Percentiles rank a stretch among this genome's conserved stretches.
These are phyloP conservation scores for Acipenser ruthenus DNA, from an alignment of 2,797 vertebrate genomes.

Conservation along the genomic window DNA sequence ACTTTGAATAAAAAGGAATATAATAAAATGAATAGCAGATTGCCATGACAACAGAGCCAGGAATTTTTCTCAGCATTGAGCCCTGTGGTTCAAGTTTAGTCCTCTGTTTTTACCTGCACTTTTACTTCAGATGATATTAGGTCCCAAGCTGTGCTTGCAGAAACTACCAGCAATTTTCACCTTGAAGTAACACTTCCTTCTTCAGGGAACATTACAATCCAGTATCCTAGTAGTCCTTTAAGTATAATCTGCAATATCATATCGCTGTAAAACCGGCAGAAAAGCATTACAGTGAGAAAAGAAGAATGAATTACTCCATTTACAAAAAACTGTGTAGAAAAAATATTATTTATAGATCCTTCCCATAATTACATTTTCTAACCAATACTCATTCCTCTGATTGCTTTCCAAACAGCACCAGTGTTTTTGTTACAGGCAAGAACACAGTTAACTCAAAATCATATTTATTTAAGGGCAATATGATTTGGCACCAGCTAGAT, in stretches of 20 bases:
- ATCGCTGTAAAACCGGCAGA: conserved; percentile 8
- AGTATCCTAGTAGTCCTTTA: conserved; percentile 42
- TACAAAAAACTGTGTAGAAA: too few relatives aligned
- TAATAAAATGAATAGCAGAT: background rate
- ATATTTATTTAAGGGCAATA: too few relatives aligned
- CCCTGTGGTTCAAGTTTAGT: conserved; percentile 26
- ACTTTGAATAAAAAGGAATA: background rate
- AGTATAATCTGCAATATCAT: conserved; percentile 12
- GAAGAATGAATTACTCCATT: too few relatives aligned
- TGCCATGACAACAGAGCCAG: conserved; percentile 22
- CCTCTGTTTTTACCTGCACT: conserved; percentile 37
- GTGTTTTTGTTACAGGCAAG: too few relatives aligned
- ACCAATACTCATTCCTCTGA: too few relatives aligned
- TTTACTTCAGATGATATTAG: conserved; percentile 44
- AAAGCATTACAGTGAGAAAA: conserved; percentile 9
- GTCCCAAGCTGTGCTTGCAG: conserved; percentile 33
- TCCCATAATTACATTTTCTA: too few relatives aligned
- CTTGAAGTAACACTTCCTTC: conserved; percentile 49
- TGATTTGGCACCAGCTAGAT: too few relatives aligned
- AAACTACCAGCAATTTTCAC: conserved; percentile 55
- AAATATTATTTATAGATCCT: too few relatives aligned
- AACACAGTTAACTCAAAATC: too few relatives aligned
- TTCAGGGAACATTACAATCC: conserved; percentile 49
- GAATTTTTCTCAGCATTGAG: conserved; percentile 21
- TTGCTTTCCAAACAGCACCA: too few relatives aligned